Evolutionary conservation across 2,888 invertebrate genomes (phyloP), one percentile per base, ranked within the genome.

Genomic region (Aspidiotus rigidus): DNA sequence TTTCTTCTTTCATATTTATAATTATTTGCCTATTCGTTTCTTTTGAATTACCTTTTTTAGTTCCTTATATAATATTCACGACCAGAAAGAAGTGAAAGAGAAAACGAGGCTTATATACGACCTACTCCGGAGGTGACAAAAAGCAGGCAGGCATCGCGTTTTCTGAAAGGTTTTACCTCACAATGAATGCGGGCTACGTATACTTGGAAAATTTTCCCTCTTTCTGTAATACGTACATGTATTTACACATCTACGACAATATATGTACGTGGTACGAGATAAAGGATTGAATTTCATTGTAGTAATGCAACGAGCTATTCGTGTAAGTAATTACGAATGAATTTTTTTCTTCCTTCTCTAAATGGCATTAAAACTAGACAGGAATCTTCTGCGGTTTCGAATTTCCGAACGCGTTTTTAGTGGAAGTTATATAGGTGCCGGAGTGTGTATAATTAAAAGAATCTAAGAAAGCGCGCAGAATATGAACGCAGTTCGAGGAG

Each of bases 51-150:
- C 49, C 41, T 57, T 60, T 41, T 59, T 66, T 44, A 41, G 41
- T 7, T 15, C 15, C 42, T 42, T 44, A 13, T 59, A 44, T n/a
- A 16, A 59, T 57, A 42, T 57, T 49, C 59, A 59, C 60, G 49
- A 66, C 57, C 11, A 42, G 66, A 66, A 66, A 44, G 59, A 59
- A 66, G 41, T 49, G 66, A 56, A n/a, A 41, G 59, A 66, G 59
- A 44, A 66, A 59, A 66, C 66, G 59, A 59, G 49, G 57, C 66
- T 66, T 66, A 64, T 55, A 59, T 59, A 39, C 15, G 17, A 55
- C 15, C 10, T 55, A 15, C 7, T 10, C 40, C 28, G 64, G 49
- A 66, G 66, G 66, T 59, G 66, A 66, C 57, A 66, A 66, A 66
- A 66, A 49, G 49, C n/a, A 49, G 11, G 49, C n/a, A 49, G 28